A percentile compares a stretch with the other conserved stretches of the same genome.
Conservation (phyloP, 2,888 invertebrate genomes). For the Pherbina coryleti region DNA sequence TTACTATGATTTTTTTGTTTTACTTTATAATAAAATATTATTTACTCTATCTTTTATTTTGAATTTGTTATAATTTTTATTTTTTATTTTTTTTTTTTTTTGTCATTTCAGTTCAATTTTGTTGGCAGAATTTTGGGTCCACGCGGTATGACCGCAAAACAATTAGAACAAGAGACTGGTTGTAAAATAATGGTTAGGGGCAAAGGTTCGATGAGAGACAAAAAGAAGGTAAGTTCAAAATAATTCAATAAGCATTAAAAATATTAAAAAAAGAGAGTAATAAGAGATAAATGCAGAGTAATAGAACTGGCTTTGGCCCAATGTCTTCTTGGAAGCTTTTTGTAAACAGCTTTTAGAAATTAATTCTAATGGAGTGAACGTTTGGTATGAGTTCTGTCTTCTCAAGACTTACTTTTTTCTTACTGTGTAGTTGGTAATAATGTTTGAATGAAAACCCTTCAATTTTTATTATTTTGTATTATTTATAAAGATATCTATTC, state of each 20-base stretch:
- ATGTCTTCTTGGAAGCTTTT: too few species aligned
- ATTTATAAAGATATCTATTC: too few species aligned
- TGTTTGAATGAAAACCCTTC: too few species aligned
- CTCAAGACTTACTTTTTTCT: too few species aligned
- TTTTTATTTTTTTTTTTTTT: conserved; percentile 51
- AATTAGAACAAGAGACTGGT: conserved; percentile 99
- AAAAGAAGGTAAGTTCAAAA: conserved; percentile 89
- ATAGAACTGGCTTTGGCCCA: too few species aligned
- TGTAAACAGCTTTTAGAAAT: too few species aligned
- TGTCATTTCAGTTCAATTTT: conserved; percentile 96
- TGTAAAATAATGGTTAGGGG: conserved; percentile 99
- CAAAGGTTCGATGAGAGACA: conserved; percentile 99
- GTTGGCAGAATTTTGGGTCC: conserved; percentile 99
- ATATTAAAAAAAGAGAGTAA: too few species aligned
- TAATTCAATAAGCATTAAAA: too few species aligned
- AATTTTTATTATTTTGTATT: too few species aligned
- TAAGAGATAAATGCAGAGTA: neutral
- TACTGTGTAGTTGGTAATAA: too few species aligned
- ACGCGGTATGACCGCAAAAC: conserved; percentile 99
- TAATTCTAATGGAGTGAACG: too few species aligned
- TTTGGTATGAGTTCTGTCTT: too few species aligned
- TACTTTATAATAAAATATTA: neutral
- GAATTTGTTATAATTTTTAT: neutral
- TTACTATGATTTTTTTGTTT: neutral
- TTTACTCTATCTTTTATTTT: neutral